These are phyloP conservation scores for Tetramorium bicarinatum DNA, from an alignment of 2,888 invertebrate genomes.

Conservation along the genomic window DNA sequence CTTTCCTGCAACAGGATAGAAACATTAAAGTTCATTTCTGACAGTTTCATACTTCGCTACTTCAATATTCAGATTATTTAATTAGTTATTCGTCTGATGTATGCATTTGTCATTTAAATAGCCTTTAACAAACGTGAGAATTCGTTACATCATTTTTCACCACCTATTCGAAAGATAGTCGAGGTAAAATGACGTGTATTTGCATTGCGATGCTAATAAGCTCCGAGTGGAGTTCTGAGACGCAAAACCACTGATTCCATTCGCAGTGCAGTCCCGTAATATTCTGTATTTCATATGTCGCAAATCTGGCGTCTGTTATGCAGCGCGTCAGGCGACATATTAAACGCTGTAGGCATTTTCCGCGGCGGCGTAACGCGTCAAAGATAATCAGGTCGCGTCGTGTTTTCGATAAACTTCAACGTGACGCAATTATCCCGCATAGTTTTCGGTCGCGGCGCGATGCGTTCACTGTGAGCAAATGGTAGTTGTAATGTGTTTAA, in stretches of 20 bases:
- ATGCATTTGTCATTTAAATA: not conserved
- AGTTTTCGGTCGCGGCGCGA: constrained; percentile 24
- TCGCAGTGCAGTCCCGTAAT: not conserved
- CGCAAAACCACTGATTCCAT: constrained; percentile 28
- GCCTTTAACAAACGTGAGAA: not conserved
- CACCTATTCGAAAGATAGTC: not conserved
- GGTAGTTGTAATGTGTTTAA: constrained; percentile 39
- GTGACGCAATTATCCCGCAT: constrained; percentile 44
- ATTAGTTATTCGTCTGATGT: not conserved
- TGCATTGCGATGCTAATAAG: constrained; percentile 27
- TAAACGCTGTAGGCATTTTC: constrained; percentile 72
- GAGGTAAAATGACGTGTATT: not conserved
- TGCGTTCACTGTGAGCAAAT: constrained; percentile 3
- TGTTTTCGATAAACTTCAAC: constrained; percentile 60
- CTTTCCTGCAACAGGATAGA: not conserved
- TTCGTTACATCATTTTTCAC: not conserved
- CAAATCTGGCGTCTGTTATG: constrained; percentile 15
- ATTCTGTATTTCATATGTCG: constrained; percentile 45
- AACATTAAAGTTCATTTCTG: not conserved
- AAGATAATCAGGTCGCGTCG: constrained; percentile 71
- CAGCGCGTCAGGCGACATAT: constrained; percentile 61
- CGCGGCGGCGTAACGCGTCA: constrained; percentile 59
- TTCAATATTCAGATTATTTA: not conserved
- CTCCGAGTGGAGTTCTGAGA: not conserved
- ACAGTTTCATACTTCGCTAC: not conserved